phyloP scores from a whole-genome alignment of 2,888 invertebrate genomes.

The Drosophila eohydei region DNA sequence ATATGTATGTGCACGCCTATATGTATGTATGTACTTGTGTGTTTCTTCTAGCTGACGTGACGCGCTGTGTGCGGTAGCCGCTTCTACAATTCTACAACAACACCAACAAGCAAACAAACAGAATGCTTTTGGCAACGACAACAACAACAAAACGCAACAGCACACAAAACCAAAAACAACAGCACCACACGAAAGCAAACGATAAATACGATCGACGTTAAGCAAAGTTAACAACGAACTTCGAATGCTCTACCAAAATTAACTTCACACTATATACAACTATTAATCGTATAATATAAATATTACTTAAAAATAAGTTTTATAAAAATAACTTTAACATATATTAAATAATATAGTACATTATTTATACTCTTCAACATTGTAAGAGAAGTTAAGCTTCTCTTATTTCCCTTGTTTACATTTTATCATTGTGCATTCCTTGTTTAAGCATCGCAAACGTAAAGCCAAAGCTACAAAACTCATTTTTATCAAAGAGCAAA shows the following conservation, averaged over 20 bases:
- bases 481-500: slow-evolving; percentile 41
- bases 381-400: neutral
- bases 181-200: slow-evolving; percentile 30
- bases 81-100: slow-evolving; percentile 38
- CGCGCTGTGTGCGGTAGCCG: slow-evolving; percentile 60
- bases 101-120: slow-evolving; percentile 33
- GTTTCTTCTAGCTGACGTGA: slow-evolving; percentile 56
- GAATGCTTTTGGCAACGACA: slow-evolving; percentile 60
- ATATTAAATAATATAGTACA: neutral
- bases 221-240: slow-evolving; percentile 22
- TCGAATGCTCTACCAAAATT: slow-evolving; percentile 26
- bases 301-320: neutral
- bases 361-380: neutral
- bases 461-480: slow-evolving; percentile 19
- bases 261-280: neutral
- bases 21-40: slow-evolving; percentile 17
- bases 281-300: neutral
- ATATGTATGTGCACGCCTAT: slow-evolving; percentile 7
- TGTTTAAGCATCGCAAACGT: slow-evolving; percentile 10
- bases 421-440: slow-evolving; percentile 15
- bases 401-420: slow-evolving; percentile 17
- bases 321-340: neutral
- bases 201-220: slow-evolving; percentile 8
- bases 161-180: slow-evolving; percentile 26
- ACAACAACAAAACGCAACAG: slow-evolving; percentile 31